Conservation (phyloP, 2,113 vertebrate genomes). For the Syngnathus scovelli region DNA sequence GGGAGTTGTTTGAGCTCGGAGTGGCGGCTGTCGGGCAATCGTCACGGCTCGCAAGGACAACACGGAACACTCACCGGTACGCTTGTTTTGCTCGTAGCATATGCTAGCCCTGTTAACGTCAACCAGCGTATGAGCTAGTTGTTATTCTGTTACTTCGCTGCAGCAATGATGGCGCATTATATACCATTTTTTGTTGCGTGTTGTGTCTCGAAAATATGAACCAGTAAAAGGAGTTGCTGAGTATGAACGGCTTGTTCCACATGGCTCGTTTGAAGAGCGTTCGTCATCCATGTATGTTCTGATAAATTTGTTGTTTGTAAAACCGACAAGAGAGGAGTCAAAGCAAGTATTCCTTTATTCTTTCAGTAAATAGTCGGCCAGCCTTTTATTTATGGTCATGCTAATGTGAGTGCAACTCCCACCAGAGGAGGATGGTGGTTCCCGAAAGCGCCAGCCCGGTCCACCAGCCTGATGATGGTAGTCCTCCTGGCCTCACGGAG, state of each 20-base stretch:
- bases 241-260: not conserved
- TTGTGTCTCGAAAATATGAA: not conserved
- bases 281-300: not conserved
- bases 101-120: conserved; percentile 28
- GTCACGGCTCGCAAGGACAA: conserved; percentile 35
- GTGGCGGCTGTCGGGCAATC: conserved; percentile 39
- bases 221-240: conserved; percentile 9
- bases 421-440: conserved; percentile 79
- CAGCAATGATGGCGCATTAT: not conserved
- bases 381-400: not conserved
- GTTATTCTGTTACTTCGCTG: not conserved
- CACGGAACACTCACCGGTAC: conserved; percentile 58
- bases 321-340: not conserved
- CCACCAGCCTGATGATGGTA: conserved; percentile 64
- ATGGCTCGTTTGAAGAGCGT: not conserved
- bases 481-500: conserved; percentile 59
- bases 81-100: conserved; percentile 43
- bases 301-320: not conserved
- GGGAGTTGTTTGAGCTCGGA: conserved; percentile 44
- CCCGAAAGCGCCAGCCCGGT: conserved; percentile 74
- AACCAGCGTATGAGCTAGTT: not conserved
- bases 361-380: not conserved
- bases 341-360: not conserved
- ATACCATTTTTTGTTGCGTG: not conserved
- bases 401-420: not conserved